These are phyloP conservation scores for Leptobrachium leishanense DNA, from an alignment of 2,113 vertebrate species.

Conservation along the genomic window DNA sequence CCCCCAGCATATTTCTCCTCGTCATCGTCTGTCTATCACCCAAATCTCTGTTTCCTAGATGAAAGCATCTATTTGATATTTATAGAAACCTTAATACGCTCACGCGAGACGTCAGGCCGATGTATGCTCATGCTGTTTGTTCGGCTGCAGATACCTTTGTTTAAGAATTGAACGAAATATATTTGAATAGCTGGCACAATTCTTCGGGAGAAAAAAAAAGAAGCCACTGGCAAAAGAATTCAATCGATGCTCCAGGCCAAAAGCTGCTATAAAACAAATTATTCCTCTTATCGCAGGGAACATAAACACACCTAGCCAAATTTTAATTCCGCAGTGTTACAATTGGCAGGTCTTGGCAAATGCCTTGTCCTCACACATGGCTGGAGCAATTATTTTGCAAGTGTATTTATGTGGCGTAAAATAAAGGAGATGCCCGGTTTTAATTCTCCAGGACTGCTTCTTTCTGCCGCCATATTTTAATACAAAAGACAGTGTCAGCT, in stretches of 20 bases:
- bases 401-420: conserved; percentile 45
- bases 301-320: conserved; percentile 50
- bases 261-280: conserved; percentile 50
- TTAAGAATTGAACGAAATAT: conserved; percentile 28
- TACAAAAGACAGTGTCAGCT: conserved; percentile 64
- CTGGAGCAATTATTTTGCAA: conserved; percentile 17
- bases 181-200: conserved; percentile 41
- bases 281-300: conserved; percentile 30
- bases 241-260: conserved; percentile 47
- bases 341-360: conserved; percentile 37
- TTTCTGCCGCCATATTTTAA: conserved; percentile 60
- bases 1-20: no score
- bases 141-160: not conserved
- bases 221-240: conserved; percentile 47
- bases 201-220: conserved; percentile 23
- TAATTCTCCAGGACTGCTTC: conserved; percentile 57
- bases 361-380: no score
- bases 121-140: not conserved
- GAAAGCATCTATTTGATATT: no score
- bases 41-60: no score
- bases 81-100: no score
- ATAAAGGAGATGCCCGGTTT: conserved; percentile 54
- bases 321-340: not conserved
- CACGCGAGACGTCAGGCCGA: not conserved
- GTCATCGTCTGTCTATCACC: no score